A percentile compares a stretch with the other conserved stretches of the same genome.
phyloP scores from a whole-genome alignment of 2,888 invertebrate genomes.

The Drosophila neotestacea region DNA sequence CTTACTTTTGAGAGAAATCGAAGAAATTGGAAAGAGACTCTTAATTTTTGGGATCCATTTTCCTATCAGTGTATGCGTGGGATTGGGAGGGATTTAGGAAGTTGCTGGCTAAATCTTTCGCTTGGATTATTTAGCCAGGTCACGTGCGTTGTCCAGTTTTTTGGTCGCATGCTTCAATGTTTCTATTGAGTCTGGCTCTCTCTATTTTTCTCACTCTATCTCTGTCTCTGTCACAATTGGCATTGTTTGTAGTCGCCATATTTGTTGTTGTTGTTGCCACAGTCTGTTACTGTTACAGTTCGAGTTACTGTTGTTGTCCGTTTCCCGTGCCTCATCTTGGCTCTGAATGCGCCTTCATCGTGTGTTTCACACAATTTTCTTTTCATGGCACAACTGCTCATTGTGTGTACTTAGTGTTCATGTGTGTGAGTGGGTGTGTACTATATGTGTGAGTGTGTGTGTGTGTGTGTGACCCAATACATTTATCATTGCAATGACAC shows the following conservation, averaged over 20 bases:
- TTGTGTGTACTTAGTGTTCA: slow-evolving; percentile 52
- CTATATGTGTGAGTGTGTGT: slow-evolving; percentile 18
- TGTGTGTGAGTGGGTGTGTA: slow-evolving; percentile 6
- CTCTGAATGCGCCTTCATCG: not conserved
- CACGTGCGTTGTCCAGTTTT: slow-evolving; percentile 55
- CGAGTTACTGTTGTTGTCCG: slow-evolving; percentile 15
- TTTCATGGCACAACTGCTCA: slow-evolving; percentile 55
- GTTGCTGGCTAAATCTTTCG: slow-evolving; percentile 9
- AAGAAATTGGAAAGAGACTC: too few species aligned
- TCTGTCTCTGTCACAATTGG: slow-evolving; percentile 12
- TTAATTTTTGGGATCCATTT: too few species aligned
- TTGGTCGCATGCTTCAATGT: slow-evolving; percentile 10
- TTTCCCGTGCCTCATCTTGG: slow-evolving; percentile 2
- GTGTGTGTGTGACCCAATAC: slow-evolving; percentile 60
- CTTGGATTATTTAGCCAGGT: slow-evolving; percentile 51
- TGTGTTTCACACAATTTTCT: slow-evolving; percentile 67
- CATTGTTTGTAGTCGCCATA: slow-evolving; percentile 47
- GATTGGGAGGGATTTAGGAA: not conserved
- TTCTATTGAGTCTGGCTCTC: not conserved
- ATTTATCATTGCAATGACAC: slow-evolving; percentile 80
- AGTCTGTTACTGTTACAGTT: slow-evolving; percentile 15
- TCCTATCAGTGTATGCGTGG: not conserved
- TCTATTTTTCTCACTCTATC: not conserved
- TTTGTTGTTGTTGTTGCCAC: slow-evolving; percentile 15
- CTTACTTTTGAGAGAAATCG: too few species aligned